Percentiles rank a stretch among this genome's conserved stretches.
These are phyloP conservation scores for Sesamia nonagrioides DNA, from an alignment of 1,140 invertebrate genomes.

Conservation along the genomic window DNA sequence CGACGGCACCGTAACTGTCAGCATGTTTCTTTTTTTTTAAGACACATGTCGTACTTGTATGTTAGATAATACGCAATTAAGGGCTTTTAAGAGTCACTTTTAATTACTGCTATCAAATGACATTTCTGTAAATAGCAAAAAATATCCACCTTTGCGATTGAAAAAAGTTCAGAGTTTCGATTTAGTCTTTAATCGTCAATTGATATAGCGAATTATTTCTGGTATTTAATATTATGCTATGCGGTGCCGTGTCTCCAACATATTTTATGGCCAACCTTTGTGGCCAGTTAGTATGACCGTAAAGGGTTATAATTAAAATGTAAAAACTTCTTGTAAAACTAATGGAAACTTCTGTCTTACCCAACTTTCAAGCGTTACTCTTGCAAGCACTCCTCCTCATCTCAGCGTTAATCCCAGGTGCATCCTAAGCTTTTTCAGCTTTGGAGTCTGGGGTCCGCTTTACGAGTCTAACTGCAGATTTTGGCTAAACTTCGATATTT, in stretches of 20 bases:
- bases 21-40: slow-evolving; percentile 49
- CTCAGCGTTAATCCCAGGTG: too few species aligned
- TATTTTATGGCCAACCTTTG: slow-evolving; percentile 16
- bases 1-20: slow-evolving; percentile 41
- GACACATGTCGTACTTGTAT: slow-evolving; percentile 46
- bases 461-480: too few species aligned
- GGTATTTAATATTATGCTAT: slow-evolving; percentile 22
- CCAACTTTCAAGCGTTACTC: too few species aligned
- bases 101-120: slow-evolving; percentile 55
- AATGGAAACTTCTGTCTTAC: too few species aligned
- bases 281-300: neutral
- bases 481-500: too few species aligned
- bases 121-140: slow-evolving; percentile 46
- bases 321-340: neutral
- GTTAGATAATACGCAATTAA: slow-evolving; percentile 58
- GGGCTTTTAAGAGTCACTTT: slow-evolving; percentile 54
- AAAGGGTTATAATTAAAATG: neutral
- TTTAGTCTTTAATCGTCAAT: slow-evolving; percentile 7
- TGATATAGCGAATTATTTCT: slow-evolving; percentile 1
- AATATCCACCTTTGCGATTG: slow-evolving; percentile 29
- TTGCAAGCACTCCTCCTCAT: too few species aligned
- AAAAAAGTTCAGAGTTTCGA: neutral
- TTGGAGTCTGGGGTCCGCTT: too few species aligned
- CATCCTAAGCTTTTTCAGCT: too few species aligned
- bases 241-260: neutral